Base-by-base conservation (phyloP, 1,140 invertebrate genomes). In the Orussus abietinus region DNA sequence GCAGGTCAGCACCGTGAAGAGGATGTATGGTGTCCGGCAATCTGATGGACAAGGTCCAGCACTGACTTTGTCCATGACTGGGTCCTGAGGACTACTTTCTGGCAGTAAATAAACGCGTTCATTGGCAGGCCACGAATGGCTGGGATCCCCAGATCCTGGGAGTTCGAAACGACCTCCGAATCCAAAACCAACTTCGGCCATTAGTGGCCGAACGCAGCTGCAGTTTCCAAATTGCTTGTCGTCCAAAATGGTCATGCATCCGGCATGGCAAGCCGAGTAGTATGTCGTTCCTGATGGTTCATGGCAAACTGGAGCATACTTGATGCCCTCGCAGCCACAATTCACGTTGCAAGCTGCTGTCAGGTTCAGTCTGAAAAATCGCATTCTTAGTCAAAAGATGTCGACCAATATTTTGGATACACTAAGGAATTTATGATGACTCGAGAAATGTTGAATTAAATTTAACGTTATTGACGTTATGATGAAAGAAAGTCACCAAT, bases 191-290 rank as follows among this genome's bases (percentile, higher is more conserved):
- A 15, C 20, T 15, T 2, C 9, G 13, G n/a, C 19, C n/a, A 21
- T 14, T n/a, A 3, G n/a, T 12, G 17, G 9, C 0, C 49, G 28
- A 1, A 64, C 42, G 28, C 70, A 74, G 34, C 57, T 62, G 22
- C 72, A 74, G 7, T 70, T 53, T 0, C 62, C 63, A 15, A 66
- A 74, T 14, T 57, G 55, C 1, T 62, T 62, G 20, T 66, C 59
- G 34, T 61, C 54, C 2, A 70, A 34, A 3, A 63, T 47, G 1
- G 30, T 57, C 6, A 35, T 66, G 25, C 81, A 83, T 1, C 80
- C 80, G 0, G 80, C 80, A 48, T 82, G 80, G 50, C 81, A 83
- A 5, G 81, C 72, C 5, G 80, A 82, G 55, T 77, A 82, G 44
- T 71, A 83, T 2, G 79, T 80, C 10, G 73, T 75, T 41, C 59